These are phyloP conservation scores for Hydrocynus forskahlii DNA, from an alignment of 2,797 vertebrate genomes.

Conservation along the genomic window DNA sequence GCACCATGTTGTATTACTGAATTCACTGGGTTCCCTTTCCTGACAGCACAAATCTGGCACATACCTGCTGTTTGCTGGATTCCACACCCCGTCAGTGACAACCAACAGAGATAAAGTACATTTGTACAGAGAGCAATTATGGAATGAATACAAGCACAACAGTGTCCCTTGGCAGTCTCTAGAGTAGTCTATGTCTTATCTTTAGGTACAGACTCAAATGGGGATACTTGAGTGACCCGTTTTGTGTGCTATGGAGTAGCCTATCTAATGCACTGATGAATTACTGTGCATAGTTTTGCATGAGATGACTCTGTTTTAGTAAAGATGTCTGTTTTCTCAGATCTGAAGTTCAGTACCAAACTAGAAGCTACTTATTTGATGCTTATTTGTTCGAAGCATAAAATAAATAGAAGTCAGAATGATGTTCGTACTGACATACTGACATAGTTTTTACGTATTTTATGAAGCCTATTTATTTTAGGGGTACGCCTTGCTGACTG, in stretches of 20 bases:
- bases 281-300: conserved; percentile 78
- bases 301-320: conserved; percentile 74
- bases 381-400: conserved; percentile 66
- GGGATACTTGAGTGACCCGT: conserved; percentile 67
- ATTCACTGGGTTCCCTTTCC: conserved; percentile 10
- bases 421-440: conserved; percentile 65
- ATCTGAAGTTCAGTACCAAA: conserved; percentile 58
- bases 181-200: conserved; percentile 65
- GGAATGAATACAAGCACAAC: conserved; percentile 73
- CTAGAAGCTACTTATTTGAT: conserved; percentile 57
- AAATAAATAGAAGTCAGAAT: conserved; percentile 51
- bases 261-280: conserved; percentile 71
- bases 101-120: conserved; percentile 28
- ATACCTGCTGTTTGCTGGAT: conserved; percentile 16
- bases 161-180: conserved; percentile 58
- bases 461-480: conserved; percentile 68
- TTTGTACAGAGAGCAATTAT: conserved; percentile 67
- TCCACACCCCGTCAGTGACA: conserved; percentile 22
- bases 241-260: conserved; percentile 72
- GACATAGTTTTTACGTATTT: conserved; percentile 72
- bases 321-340: conserved; percentile 64
- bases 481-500: conserved; percentile 66
- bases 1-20: conserved; percentile 2
- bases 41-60: conserved; percentile 18
- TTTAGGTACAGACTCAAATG: conserved; percentile 66